phyloP scores from a whole-genome alignment of 1,140 invertebrate species.

The Episyrphus balteatus region DNA sequence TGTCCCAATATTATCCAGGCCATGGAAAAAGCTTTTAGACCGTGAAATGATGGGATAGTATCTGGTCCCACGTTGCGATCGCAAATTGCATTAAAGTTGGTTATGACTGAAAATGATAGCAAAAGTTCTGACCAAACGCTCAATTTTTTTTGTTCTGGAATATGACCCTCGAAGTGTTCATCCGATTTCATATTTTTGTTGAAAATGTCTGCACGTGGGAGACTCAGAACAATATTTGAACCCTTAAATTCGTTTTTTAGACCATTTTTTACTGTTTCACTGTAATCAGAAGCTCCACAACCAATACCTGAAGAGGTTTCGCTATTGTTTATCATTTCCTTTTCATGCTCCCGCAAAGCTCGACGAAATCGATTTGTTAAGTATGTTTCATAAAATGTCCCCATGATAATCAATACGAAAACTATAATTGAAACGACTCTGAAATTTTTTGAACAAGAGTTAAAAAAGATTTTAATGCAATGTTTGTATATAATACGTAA shows the following conservation, averaged over 20 bases:
- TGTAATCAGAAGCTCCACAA: constrained; percentile 37
- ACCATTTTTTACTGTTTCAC: constrained; percentile 24
- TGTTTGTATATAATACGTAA: constrained; percentile 45
- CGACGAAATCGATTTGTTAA: constrained; percentile 36
- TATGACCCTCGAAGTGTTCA: constrained; percentile 43
- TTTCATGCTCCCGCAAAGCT: constrained; percentile 26
- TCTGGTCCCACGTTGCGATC: constrained; percentile 66
- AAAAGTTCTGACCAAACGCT: constrained; percentile 56
- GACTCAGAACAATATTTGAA: constrained; percentile 25
- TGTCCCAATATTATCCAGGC: constrained; percentile 88
- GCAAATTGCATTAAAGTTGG: constrained; percentile 65
- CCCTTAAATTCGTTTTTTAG: constrained; percentile 27
- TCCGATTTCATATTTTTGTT: constrained; percentile 49
- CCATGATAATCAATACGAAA: constrained; percentile 44
- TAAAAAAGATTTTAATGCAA: constrained; percentile 10
- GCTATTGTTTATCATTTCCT: constrained; percentile 34
- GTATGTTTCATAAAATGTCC: constrained; percentile 49
- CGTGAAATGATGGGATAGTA: constrained; percentile 71
- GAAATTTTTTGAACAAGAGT: constrained; percentile 7
- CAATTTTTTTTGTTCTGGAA: constrained; percentile 36
- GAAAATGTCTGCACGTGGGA: constrained; percentile 12
- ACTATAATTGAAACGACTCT: constrained; percentile 49
- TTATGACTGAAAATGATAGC: constrained; percentile 65
- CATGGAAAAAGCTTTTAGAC: constrained; percentile 75
- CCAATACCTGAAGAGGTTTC: constrained; percentile 34